Conservation (phyloP, 2,797 vertebrate species). For the Gallirallus australis region DNA sequence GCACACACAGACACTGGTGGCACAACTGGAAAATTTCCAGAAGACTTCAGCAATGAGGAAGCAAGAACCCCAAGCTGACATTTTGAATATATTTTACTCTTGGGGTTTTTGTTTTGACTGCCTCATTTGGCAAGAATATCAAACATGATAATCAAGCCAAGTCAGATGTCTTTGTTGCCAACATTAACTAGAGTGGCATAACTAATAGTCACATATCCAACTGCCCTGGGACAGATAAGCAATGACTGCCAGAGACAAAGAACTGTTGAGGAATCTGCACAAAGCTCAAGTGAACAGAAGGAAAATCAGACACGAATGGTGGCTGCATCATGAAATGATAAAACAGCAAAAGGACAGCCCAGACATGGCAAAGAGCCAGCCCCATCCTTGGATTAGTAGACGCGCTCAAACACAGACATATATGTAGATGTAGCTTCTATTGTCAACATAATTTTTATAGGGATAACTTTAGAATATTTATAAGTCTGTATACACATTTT, state of each 20-base stretch:
- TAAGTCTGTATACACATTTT: background rate
- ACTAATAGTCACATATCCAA: background rate
- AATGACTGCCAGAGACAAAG: background rate
- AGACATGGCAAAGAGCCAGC: conserved; percentile 12
- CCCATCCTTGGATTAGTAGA: background rate
- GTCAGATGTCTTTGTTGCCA: background rate
- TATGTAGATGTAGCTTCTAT: background rate
- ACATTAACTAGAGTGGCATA: background rate
- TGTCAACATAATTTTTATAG: conserved; percentile 16
- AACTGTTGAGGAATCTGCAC: background rate
- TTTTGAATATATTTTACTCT: background rate
- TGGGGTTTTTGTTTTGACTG: conserved; percentile 3
- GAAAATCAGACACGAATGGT: background rate
- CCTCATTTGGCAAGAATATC: conserved; percentile 17
- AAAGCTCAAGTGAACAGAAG: background rate
- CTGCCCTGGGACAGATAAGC: background rate
- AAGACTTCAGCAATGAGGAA: background rate
- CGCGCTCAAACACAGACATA: background rate
- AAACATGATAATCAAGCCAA: background rate
- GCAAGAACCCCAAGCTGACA: background rate
- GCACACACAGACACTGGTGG: background rate
- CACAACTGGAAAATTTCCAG: background rate
- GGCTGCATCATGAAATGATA: background rate
- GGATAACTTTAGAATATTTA: conserved; percentile 23
- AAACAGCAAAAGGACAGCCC: background rate